Conservation (phyloP, 2,797 vertebrate genomes). For the Phaenicophaeus curvirostris region DNA sequence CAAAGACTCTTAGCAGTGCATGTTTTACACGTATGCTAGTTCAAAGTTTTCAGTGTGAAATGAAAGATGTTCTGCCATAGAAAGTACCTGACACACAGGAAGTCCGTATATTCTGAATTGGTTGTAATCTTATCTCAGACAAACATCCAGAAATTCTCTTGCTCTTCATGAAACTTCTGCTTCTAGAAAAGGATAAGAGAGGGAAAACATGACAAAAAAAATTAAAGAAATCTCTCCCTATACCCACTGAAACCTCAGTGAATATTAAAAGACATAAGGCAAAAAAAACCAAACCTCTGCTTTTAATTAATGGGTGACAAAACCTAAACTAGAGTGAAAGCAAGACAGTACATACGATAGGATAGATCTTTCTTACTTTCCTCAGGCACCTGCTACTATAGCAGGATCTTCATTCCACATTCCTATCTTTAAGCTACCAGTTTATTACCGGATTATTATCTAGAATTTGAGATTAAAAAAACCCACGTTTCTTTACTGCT, state of each 20-base stretch:
- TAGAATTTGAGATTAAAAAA: neutral
- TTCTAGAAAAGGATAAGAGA: slow-evolving; percentile 76
- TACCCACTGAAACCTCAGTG: neutral
- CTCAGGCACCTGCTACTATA: neutral
- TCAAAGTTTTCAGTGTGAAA: neutral
- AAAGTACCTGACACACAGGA: slow-evolving; percentile 79
- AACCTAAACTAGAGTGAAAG: neutral
- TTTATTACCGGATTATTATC: neutral
- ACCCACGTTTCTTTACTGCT: neutral
- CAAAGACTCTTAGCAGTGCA: neutral
- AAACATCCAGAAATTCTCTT: slow-evolving; percentile 91
- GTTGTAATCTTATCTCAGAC: slow-evolving; percentile 86
- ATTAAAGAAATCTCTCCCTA: neutral
- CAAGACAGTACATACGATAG: neutral
- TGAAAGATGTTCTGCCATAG: neutral
- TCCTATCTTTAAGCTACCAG: neutral
- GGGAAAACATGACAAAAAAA: neutral
- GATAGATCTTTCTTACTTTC: neutral
- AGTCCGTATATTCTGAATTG: slow-evolving; percentile 77
- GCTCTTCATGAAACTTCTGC: slow-evolving; percentile 90
- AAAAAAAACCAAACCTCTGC: neutral
- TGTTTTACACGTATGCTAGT: neutral
- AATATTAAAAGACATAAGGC: neutral
- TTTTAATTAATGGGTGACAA: neutral
- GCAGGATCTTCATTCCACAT: neutral